Evolutionary conservation across 2,113 vertebrate genomes (phyloP).

Genomic region (Pyxicephalus adspersus): DNA sequence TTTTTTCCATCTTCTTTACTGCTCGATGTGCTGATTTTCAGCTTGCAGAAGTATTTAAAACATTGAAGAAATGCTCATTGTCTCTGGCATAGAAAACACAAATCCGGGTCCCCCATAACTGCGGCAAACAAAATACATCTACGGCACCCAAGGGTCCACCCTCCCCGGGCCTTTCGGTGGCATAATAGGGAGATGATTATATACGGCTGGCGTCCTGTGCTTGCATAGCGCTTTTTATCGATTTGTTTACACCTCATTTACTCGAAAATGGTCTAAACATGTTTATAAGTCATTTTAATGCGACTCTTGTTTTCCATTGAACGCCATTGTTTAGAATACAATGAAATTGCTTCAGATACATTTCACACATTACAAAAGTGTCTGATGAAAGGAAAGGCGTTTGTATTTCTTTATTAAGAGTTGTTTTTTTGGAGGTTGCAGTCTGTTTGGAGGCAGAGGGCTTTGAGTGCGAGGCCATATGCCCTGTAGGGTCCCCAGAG

Average conservation of each 20-base stretch:
- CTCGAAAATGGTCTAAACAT: constrained; percentile 63
- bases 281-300: constrained; percentile 58
- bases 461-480: no score
- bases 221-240: constrained; percentile 65
- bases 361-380: constrained; percentile 6
- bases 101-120: constrained; percentile 41
- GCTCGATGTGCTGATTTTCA: no score
- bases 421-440: no score
- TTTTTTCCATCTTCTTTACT: background rate
- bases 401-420: background rate
- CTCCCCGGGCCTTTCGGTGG: constrained; percentile 58
- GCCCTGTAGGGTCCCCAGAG: no score
- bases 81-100: background rate
- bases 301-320: constrained; percentile 36
- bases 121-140: constrained; percentile 58
- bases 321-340: constrained; percentile 53
- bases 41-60: constrained; percentile 2
- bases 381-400: constrained; percentile 4
- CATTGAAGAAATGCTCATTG: background rate
- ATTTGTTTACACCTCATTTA: constrained; percentile 64
- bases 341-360: constrained; percentile 11
- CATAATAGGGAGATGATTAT: constrained; percentile 56
- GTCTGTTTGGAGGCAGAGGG: no score
- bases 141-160: constrained; percentile 42
- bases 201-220: constrained; percentile 58